phyloP scores from a whole-genome alignment of 2,888 invertebrate species.

The Enchytraeus crypticus region DNA sequence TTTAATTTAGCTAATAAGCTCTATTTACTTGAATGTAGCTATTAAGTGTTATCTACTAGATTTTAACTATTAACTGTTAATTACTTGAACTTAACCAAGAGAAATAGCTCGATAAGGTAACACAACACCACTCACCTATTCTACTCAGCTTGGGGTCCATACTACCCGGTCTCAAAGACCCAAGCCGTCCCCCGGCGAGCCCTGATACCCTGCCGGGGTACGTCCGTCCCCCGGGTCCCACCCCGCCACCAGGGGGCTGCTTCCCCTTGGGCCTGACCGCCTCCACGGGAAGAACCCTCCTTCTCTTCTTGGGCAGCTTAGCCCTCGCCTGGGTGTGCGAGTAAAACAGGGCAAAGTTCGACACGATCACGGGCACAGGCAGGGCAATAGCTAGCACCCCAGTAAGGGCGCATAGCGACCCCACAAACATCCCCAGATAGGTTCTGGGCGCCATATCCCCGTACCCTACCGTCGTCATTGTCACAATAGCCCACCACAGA shows the following conservation, averaged over 20 bases:
- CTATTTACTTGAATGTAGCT: too few relatives aligned
- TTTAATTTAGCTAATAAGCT: too few relatives aligned
- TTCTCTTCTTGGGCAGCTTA: conserved; percentile 81
- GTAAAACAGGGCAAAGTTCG: conserved; percentile 95
- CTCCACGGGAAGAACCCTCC: conserved; percentile 79
- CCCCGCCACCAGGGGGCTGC: conserved; percentile 37
- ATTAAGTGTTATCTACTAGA: too few relatives aligned
- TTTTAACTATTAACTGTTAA: too few relatives aligned
- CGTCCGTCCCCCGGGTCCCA: neutral
- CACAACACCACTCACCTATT: neutral
- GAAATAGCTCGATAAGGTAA: too few relatives aligned
- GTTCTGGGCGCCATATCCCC: conserved; percentile 94
- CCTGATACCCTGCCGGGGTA: neutral
- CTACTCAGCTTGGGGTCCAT: neutral
- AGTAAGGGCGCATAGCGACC: conserved; percentile 80
- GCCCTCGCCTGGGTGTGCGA: conserved; percentile 94
- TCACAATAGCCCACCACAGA: conserved; percentile 93
- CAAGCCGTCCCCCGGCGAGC: neutral
- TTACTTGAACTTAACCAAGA: too few relatives aligned
- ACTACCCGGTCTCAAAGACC: neutral
- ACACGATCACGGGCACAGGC: conserved; percentile 89
- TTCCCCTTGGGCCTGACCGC: conserved; percentile 53
- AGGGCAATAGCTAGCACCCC: conserved; percentile 88
- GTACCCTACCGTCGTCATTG: conserved; percentile 89
- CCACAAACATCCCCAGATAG: conserved; percentile 90